These are phyloP conservation scores for Ganaspis sp. DNA, from an alignment of 1,140 invertebrate genomes.

Conservation along the genomic window DNA sequence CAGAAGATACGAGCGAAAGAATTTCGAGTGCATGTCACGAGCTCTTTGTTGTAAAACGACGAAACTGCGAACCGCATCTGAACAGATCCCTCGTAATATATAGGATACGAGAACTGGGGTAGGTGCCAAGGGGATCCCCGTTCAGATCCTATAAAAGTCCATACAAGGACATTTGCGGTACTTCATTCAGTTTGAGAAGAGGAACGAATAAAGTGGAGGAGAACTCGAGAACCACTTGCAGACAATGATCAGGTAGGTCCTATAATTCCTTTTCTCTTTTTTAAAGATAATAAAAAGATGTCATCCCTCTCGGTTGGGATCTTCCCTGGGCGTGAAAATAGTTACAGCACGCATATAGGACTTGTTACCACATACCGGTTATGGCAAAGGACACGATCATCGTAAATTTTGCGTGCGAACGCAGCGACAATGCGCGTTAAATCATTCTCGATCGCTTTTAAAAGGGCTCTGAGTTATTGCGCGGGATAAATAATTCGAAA, in stretches of 20 bases:
- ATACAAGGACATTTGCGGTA: slow-evolving; percentile 59
- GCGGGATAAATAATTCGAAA: slow-evolving; percentile 38
- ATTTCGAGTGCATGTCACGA: slow-evolving; percentile 27
- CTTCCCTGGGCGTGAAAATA: slow-evolving; percentile 37
- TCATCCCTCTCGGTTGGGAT: slow-evolving; percentile 34
- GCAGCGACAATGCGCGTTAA: slow-evolving; percentile 63
- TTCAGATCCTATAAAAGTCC: slow-evolving; percentile 36
- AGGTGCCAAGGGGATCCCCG: background rate
- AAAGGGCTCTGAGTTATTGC: slow-evolving; percentile 63
- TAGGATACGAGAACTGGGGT: slow-evolving; percentile 21
- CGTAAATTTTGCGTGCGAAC: slow-evolving; percentile 67
- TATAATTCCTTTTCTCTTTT: slow-evolving; percentile 11
- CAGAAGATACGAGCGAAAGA: slow-evolving; percentile 12
- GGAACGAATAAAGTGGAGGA: slow-evolving; percentile 60
- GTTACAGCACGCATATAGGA: slow-evolving; percentile 24
- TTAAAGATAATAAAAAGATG: background rate
- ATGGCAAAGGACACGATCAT: slow-evolving; percentile 40
- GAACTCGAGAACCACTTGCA: slow-evolving; percentile 62
- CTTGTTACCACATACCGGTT: slow-evolving; percentile 48
- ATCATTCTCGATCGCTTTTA: slow-evolving; percentile 61
- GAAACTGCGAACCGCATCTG: slow-evolving; percentile 4
- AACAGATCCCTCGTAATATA: slow-evolving; percentile 2
- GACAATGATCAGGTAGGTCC: slow-evolving; percentile 63
- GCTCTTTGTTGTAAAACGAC: slow-evolving; percentile 1
- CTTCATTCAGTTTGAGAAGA: slow-evolving; percentile 54